A percentile compares a stretch with the other conserved stretches of the same genome.
Evolutionary conservation across 1,140 invertebrate species (phyloP).

Genomic region (Drosophila ironensis): DNA sequence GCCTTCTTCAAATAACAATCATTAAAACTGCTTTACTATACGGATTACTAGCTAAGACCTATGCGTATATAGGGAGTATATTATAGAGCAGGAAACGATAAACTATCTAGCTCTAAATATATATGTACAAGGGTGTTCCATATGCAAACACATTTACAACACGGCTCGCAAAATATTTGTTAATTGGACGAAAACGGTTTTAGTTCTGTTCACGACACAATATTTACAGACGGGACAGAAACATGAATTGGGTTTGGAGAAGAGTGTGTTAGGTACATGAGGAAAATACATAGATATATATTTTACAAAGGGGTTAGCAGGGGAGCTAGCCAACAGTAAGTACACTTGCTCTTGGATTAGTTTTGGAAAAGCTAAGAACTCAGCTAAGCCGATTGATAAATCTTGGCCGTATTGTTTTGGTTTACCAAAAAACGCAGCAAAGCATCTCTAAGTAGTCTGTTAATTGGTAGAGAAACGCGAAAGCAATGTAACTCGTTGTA

Average conservation of each 20-base stretch:
- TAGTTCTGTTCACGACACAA: conserved; percentile 35
- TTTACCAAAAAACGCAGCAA: conserved; percentile 43
- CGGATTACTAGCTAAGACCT: conserved; percentile 61
- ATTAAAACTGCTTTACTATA: conserved; percentile 41
- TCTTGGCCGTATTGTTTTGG: not conserved
- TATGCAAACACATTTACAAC: conserved; percentile 64
- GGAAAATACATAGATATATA: conserved; percentile 30
- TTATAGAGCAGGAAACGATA: conserved; percentile 52
- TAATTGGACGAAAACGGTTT: conserved; percentile 38
- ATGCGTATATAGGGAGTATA: conserved; percentile 46
- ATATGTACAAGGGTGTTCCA: conserved; percentile 57
- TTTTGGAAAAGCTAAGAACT: conserved; percentile 37
- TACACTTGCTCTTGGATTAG: conserved; percentile 28
- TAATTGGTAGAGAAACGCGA: not conserved
- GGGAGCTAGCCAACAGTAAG: conserved; percentile 38
- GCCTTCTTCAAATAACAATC: conserved; percentile 15
- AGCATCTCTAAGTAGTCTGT: conserved; percentile 1
- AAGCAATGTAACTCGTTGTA: not conserved
- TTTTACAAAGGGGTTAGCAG: conserved; percentile 57
- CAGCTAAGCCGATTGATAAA: conserved; percentile 31
- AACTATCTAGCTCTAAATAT: conserved; percentile 52
- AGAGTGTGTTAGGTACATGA: conserved; percentile 25
- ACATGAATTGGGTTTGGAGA: conserved; percentile 16
- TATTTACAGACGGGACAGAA: conserved; percentile 67
- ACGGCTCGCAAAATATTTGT: conserved; percentile 17